Conservation (phyloP, 2,888 invertebrate species). For the Lamproptera curius region DNA sequence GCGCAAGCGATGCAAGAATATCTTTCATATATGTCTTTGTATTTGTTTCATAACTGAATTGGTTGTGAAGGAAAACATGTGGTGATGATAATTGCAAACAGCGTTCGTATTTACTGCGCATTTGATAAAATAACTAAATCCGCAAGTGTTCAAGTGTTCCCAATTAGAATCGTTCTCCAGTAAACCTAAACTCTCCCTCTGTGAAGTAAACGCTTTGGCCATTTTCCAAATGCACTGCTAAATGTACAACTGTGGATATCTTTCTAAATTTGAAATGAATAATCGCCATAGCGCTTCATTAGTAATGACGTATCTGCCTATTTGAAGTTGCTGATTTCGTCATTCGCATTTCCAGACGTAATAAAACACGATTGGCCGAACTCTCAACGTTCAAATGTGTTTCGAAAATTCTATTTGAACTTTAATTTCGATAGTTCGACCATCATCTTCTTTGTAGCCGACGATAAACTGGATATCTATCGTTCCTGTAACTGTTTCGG, state of each 20-base stretch:
- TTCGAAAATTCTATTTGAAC: slow-evolving; percentile 26
- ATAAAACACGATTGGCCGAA: too few relatives aligned
- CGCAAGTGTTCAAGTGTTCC: slow-evolving; percentile 23
- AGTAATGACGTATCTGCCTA: slow-evolving; percentile 28
- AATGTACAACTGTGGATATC: slow-evolving; percentile 26
- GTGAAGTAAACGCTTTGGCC: slow-evolving; percentile 23
- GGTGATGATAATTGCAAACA: slow-evolving; percentile 28
- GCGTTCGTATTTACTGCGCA: slow-evolving; percentile 10
- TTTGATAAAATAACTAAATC: slow-evolving; percentile 24
- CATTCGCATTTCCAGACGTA: too few relatives aligned
- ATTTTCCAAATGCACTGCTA: slow-evolving; percentile 20
- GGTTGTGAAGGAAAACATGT: slow-evolving; percentile 28
- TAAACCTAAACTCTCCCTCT: slow-evolving; percentile 22
- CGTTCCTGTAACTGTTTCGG: slow-evolving; percentile 29
- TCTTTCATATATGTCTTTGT: slow-evolving; percentile 26
- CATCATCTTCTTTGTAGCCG: slow-evolving; percentile 28
- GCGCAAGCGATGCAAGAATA: slow-evolving; percentile 4
- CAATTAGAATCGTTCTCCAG: slow-evolving; percentile 23
- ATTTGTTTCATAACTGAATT: slow-evolving; percentile 5
- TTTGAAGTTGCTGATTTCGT: too few relatives aligned
- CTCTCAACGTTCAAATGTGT: slow-evolving; percentile 28
- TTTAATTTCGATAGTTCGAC: slow-evolving; percentile 26
- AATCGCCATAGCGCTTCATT: slow-evolving; percentile 33
- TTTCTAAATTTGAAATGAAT: slow-evolving; percentile 30
- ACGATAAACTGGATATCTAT: slow-evolving; percentile 28